Evolutionary conservation across 2,888 invertebrate genomes (phyloP), one percentile per base, ranked within the genome.

Genomic region (Tanypteryx hageni): DNA sequence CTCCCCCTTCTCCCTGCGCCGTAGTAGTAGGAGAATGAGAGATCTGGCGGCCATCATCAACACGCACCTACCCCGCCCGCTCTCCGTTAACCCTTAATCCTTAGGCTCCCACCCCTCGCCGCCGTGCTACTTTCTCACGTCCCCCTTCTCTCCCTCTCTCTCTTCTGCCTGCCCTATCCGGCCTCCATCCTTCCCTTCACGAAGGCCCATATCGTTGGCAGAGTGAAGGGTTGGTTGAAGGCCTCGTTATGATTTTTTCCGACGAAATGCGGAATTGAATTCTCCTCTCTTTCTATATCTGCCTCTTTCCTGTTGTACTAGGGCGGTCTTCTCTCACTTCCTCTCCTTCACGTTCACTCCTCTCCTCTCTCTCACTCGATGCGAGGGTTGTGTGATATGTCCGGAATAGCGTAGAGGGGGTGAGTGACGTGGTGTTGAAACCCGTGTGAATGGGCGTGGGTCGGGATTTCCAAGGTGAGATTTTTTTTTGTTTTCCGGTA

Each of bases 361-460:
- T n/a, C 14, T 18, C 16, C 14, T 18, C 16, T 59, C 59, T 58
- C 59, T 61, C 44, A 27, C 61, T 44, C 59, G 89, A n/a, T 64
- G n/a, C 31, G 64, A 16, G 7, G 82, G 83, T 13, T 83, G 82
- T 82, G 83, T 44, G 64, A 44, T 58, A 27, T 2, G 4, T 59
- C 11, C 5, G 59, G 59, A 5, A 14, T 27, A 61, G 44, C 22
- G 9, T 27, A 44, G 44, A 18, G 27, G 13, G 89, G 13, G 61
- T 31, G 61, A 31, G 61, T 86, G 86, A 86, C 61, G 89, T 64
- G 89, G 44, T 61, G 86, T 86, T 64, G 44, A 89, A 89, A 58
- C 83, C 83, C 83, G 83, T 58, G 89, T 61, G 27, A 27, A 64
- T 64, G 89, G 61, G 89, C 31, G 64, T 89, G 89, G 61, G 64